These are phyloP conservation scores for Cotesia glomerata DNA, from an alignment of 1,140 invertebrate genomes.

Conservation along the genomic window DNA sequence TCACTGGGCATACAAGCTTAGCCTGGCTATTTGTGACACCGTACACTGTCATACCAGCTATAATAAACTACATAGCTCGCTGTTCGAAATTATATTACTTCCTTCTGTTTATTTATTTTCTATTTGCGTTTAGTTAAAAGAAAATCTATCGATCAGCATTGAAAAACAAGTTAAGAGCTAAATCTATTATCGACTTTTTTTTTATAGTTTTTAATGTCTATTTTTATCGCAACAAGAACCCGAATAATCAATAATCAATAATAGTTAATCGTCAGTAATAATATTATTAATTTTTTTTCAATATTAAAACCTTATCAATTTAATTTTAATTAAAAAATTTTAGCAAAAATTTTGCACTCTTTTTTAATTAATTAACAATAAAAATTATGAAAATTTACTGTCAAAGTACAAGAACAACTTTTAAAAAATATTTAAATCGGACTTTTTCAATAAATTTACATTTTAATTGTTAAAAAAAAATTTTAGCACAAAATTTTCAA, in stretches of 20 bases:
- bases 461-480: no score
- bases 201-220: not conserved
- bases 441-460: no score
- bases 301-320: no score
- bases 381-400: no score
- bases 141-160: not conserved
- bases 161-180: not conserved
- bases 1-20: conserved; percentile 12
- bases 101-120: not conserved
- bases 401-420: no score
- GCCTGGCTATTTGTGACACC: conserved; percentile 2
- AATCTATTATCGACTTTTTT: not conserved
- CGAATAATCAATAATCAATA: not conserved
- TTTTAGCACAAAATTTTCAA: no score
- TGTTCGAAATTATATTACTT: not conserved
- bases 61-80: conserved; percentile 14
- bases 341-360: no score
- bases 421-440: no score
- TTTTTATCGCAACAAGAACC: not conserved
- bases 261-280: not conserved
- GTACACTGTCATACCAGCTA: conserved; percentile 1
- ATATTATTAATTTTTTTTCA: no score
- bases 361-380: no score
- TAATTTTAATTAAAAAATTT: no score
- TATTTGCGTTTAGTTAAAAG: not conserved